phyloP scores from a whole-genome alignment of 2,888 invertebrate genomes.

The Lacanobia wlatinum region DNA sequence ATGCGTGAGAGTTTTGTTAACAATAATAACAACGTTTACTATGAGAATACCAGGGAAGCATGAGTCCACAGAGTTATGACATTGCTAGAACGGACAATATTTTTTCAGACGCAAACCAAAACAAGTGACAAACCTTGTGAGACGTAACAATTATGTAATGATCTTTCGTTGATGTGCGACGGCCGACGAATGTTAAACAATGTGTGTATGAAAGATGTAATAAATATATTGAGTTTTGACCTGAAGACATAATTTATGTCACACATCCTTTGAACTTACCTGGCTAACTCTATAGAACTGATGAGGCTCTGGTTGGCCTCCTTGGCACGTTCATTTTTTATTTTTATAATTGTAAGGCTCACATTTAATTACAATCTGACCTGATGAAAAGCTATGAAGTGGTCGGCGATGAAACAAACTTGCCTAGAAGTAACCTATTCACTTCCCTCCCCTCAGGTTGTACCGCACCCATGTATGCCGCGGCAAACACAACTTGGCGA shows the following conservation, averaged over 20 bases:
- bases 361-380: too few species aligned
- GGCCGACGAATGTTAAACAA: neutral
- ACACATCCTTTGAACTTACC: neutral
- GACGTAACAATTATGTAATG: neutral
- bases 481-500: too few species aligned
- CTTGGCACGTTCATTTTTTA: too few species aligned
- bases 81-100: conserved; percentile 26
- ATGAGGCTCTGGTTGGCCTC: neutral
- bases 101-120: conserved; percentile 1
- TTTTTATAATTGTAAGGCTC: too few species aligned
- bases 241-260: neutral
- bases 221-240: neutral
- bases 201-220: neutral
- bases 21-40: conserved; percentile 56
- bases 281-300: neutral
- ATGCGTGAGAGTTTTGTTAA: conserved; percentile 51
- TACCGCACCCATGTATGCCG: too few species aligned
- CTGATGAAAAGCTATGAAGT: too few species aligned
- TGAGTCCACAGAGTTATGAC: conserved; percentile 37
- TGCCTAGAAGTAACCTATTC: too few species aligned
- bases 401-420: too few species aligned
- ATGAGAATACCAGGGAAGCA: conserved; percentile 57
- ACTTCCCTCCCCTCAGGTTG: neutral
- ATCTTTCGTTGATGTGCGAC: neutral
- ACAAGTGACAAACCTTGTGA: neutral